Evolutionary conservation across 2,113 vertebrate genomes (phyloP).

Genomic region (Rhabdornis inornatus): DNA sequence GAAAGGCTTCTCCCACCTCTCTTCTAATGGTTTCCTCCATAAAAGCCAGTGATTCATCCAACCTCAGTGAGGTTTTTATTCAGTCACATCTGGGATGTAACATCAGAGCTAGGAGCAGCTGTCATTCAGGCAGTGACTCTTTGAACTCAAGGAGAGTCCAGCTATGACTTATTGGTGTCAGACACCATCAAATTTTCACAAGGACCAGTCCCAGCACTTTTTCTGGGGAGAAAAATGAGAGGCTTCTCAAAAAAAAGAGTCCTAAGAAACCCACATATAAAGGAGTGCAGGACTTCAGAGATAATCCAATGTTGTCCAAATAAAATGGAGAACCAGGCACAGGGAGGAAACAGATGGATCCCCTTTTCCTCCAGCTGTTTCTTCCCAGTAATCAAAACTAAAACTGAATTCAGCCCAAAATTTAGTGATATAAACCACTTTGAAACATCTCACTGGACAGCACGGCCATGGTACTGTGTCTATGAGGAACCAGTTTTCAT

Average conservation of each 20-base stretch:
- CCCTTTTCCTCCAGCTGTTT: neutral
- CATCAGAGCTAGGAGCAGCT: neutral
- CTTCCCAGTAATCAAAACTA: neutral
- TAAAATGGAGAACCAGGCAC: neutral
- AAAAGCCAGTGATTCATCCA: neutral
- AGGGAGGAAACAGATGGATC: neutral
- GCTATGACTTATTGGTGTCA: neutral
- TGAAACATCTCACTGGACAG: neutral
- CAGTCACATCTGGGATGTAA: neutral
- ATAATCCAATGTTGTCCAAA: neutral
- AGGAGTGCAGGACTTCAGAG: neutral
- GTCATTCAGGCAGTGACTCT: neutral
- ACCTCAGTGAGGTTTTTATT: neutral
- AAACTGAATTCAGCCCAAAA: neutral
- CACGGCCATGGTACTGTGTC: fast-evolving
- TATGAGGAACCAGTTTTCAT: neutral
- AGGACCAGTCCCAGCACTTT: neutral
- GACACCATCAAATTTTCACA: neutral
- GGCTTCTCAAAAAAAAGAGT: neutral
- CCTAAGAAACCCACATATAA: neutral
- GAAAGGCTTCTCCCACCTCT: neutral
- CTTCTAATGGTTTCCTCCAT: neutral
- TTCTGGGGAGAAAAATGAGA: neutral
- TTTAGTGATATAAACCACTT: neutral
- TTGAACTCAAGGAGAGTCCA: neutral